Base-by-base conservation (phyloP, 2,888 invertebrate genomes). In the Lucinisca nassula region DNA sequence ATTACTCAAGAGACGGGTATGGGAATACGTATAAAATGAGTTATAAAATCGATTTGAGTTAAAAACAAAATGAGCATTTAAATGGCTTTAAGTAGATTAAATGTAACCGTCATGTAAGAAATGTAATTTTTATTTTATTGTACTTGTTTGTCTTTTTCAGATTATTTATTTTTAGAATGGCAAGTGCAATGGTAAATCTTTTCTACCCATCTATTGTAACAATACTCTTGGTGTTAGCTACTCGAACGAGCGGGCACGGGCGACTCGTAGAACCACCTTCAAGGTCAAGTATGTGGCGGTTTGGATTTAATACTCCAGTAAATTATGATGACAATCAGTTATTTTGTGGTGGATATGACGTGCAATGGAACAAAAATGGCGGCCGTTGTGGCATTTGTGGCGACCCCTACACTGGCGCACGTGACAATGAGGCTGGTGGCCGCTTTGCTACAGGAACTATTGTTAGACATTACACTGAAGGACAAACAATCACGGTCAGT, bases 201-300 rank as follows among this genome's bases (percentile, higher is more conserved):
- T 30, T 75, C 38, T 37, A 38, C 24, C 17, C 76, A 21, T 14
- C 55, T 35, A 40, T 79, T 30, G 38, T 70, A 35, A 27, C n/a
- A 67, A 74, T 79, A 67, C 74, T 85, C 51, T 35, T 58, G n/a
- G 35, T 75, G 27, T 45, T 70, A 0, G 67, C 77, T 14, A 40
- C 38, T 40, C 45, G 51, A 21, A 70, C 78, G 17, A 14, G 85
- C 37, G 92, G 82, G 30, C 90, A 92, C 81, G 92, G 92, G 14
- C 88, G 92, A 10, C 81, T 92, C 35, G 40, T 90, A 30, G 90
- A 91, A 4, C 92, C 92, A 3, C 90, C 92, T 14, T 90, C 90
- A 30, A 74, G 92, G 14, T 90, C 92, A n/a, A 92, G 92, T 77
- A 89, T 92, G 90, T 92, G 92, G 92, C 61, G 92, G 70, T 90